Conservation (phyloP, 2,113 vertebrate genomes). For the Odontophorus gujanensis region DNA sequence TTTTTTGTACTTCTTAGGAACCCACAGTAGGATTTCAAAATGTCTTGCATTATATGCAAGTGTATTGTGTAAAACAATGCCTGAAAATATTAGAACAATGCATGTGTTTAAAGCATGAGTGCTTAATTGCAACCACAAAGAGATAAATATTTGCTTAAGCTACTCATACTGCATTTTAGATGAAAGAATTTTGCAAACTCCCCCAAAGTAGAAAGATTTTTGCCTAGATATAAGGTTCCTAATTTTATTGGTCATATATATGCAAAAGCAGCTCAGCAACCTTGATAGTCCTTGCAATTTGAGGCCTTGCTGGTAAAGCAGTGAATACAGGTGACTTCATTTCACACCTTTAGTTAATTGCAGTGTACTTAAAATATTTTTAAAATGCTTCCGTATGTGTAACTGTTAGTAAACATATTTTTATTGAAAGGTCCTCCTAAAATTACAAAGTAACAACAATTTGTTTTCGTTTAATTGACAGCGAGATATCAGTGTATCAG, state of each 20-base stretch:
- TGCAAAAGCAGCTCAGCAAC: background rate
- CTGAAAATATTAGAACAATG: background rate
- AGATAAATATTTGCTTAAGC: background rate
- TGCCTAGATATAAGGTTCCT: constrained; percentile 1
- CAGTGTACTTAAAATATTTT: constrained; percentile 25
- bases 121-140: background rate
- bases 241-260: background rate
- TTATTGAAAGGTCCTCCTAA: constrained; percentile 31
- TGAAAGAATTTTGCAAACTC: background rate
- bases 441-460: constrained; percentile 39
- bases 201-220: background rate
- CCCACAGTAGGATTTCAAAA: background rate
- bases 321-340: background rate
- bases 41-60: background rate
- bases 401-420: constrained; percentile 42
- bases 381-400: background rate
- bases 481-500: constrained; percentile 43
- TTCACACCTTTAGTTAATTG: constrained; percentile 47
- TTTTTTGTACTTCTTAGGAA: background rate
- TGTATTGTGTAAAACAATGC: background rate
- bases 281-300: background rate
- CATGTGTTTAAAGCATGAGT: background rate
- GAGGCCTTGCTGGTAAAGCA: background rate
- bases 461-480: constrained; percentile 56
- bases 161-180: background rate